Conservation (phyloP, 2,888 invertebrate genomes). For the Perdita meconis region DNA sequence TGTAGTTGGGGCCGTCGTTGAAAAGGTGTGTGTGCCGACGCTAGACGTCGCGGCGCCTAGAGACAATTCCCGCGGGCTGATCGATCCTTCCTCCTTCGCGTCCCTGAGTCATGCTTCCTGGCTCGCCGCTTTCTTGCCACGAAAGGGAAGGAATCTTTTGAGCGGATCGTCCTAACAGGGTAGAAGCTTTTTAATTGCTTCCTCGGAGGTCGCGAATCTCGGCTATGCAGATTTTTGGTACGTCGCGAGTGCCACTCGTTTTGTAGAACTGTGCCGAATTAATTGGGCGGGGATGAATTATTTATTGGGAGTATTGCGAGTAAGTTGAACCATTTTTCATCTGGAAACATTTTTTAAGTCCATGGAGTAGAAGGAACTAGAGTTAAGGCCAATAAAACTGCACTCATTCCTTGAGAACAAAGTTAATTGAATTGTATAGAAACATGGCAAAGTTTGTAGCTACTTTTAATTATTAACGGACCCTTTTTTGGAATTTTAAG, state of each 20-base stretch:
- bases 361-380: too few species aligned
- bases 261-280: too few species aligned
- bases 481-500: too few species aligned
- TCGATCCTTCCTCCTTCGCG: constrained; percentile 81
- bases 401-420: too few species aligned
- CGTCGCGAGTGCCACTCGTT: too few species aligned
- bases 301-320: not conserved
- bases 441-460: too few species aligned
- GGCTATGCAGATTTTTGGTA: constrained; percentile 20
- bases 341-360: too few species aligned
- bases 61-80: constrained; percentile 80
- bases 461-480: too few species aligned
- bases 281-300: constrained; percentile 22
- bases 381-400: too few species aligned
- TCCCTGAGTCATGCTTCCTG: constrained; percentile 79
- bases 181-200: constrained; percentile 36
- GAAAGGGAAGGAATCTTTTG: constrained; percentile 12
- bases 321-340: not conserved
- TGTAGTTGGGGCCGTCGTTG: constrained; percentile 43
- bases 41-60: constrained; percentile 83
- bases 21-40: constrained; percentile 75
- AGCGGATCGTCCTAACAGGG: too few species aligned
- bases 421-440: too few species aligned
- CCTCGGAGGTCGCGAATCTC: too few species aligned
- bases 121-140: constrained; percentile 10